Conservation (phyloP, 2,888 invertebrate species). For the Pimpla rufipes region DNA sequence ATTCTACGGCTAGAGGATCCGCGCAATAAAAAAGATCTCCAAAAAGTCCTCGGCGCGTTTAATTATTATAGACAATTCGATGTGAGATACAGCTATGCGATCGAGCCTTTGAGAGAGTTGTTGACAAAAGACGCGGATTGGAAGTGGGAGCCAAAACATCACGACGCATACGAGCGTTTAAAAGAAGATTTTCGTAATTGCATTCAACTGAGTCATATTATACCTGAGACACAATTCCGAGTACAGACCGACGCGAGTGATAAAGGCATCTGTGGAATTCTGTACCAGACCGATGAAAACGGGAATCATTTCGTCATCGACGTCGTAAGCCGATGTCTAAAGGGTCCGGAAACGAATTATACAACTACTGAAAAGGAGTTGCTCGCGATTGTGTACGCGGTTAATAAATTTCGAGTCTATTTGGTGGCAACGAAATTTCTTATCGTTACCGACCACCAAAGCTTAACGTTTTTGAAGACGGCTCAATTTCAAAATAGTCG, state of each 20-base stretch:
- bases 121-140: slow-evolving; percentile 51
- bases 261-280: slow-evolving; percentile 65
- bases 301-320: slow-evolving; percentile 62
- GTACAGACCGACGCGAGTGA: slow-evolving; percentile 68
- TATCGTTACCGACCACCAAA: slow-evolving; percentile 18
- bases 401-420: slow-evolving; percentile 38
- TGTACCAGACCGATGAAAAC: slow-evolving; percentile 60
- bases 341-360: slow-evolving; percentile 69
- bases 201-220: slow-evolving; percentile 58
- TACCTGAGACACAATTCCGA: slow-evolving; percentile 47
- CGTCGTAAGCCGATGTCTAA: slow-evolving; percentile 71
- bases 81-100: slow-evolving; percentile 15
- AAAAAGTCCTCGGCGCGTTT: slow-evolving; percentile 51
- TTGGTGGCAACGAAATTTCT: slow-evolving; percentile 18
- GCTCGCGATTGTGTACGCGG: slow-evolving; percentile 51
- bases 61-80: slow-evolving; percentile 56
- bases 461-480: slow-evolving; percentile 6
- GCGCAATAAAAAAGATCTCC: slow-evolving; percentile 71
- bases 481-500: background rate
- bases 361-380: slow-evolving; percentile 74
- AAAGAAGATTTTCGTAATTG: slow-evolving; percentile 49
- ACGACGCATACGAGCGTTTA: background rate
- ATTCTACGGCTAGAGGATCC: slow-evolving; percentile 73
- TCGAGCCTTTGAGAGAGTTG: slow-evolving; percentile 44
- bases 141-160: slow-evolving; percentile 12